phyloP scores from a whole-genome alignment of 2,888 invertebrate genomes.

The Tachina lurida region DNA sequence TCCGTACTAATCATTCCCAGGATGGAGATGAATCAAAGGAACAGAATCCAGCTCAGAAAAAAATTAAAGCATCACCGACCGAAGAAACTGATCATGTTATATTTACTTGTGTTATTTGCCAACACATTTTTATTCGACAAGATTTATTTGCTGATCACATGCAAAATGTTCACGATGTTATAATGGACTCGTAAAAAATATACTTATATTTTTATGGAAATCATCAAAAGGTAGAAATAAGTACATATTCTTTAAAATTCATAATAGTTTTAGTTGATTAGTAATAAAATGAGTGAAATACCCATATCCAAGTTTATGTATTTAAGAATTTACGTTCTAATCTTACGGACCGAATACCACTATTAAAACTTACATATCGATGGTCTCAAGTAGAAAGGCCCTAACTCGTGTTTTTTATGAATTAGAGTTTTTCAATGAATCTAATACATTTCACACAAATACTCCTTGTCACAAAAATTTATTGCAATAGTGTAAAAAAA shows the following conservation, averaged over 20 bases:
- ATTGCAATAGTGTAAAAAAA: too few species aligned
- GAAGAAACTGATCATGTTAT: constrained; percentile 60
- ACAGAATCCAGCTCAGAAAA: constrained; percentile 54
- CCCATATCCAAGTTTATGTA: neutral
- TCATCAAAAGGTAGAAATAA: constrained; percentile 20
- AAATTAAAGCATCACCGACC: constrained; percentile 20
- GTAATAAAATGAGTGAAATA: constrained; percentile 20
- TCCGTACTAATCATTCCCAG: constrained; percentile 72
- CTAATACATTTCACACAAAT: too few species aligned
- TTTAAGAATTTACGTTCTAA: neutral
- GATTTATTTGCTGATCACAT: constrained; percentile 73
- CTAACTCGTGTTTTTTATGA: too few species aligned
- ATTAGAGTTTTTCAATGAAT: too few species aligned
- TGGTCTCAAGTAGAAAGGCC: too few species aligned
- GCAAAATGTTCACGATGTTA: constrained; percentile 74
- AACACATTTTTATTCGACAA: constrained; percentile 67
- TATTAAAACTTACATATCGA: too few species aligned
- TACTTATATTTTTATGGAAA: neutral
- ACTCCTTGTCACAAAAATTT: too few species aligned
- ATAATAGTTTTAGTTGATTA: constrained; percentile 9
- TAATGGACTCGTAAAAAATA: constrained; percentile 63
- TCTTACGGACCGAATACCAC: neutral
- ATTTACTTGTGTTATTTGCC: constrained; percentile 74
- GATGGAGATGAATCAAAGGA: constrained; percentile 40
- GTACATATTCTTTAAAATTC: constrained; percentile 10